phyloP scores from a whole-genome alignment of 2,888 invertebrate species.

The Eugnorisma glareosa region DNA sequence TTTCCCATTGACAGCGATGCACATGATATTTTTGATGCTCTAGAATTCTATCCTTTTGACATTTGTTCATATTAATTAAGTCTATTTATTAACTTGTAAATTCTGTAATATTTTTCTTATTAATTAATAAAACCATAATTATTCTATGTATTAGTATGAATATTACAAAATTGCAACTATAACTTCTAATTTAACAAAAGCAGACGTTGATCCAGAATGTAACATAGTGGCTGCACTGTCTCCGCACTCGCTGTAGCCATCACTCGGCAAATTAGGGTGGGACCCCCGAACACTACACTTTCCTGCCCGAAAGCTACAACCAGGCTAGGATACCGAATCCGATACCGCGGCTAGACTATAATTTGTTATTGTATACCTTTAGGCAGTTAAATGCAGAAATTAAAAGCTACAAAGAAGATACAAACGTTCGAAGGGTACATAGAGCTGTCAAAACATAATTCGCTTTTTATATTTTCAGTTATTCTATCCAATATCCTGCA shows the following conservation, averaged over 20 bases:
- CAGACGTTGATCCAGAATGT: neutral
- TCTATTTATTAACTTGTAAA: too few relatives aligned
- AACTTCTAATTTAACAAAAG: neutral
- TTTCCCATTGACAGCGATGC: too few relatives aligned
- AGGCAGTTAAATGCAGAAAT: neutral
- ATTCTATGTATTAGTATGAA: too few relatives aligned
- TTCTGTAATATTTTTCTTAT: too few relatives aligned
- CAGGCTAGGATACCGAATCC: neutral
- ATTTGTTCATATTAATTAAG: too few relatives aligned
- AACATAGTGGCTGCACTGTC: neutral
- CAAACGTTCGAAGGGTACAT: neutral
- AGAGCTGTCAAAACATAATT: neutral
- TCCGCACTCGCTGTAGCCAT: neutral
- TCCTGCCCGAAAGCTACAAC: too few relatives aligned
- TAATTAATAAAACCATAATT: too few relatives aligned
- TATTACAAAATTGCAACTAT: too few relatives aligned
- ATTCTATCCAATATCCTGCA: slow-evolving; percentile 23
- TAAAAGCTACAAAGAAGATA: neutral
- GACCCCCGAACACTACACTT: neutral
- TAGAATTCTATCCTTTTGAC: too few relatives aligned
- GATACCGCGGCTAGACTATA: neutral
- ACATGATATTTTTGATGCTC: too few relatives aligned
- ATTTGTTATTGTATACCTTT: neutral
- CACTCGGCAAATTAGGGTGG: neutral
- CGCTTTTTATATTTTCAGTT: neutral